Evolutionary conservation across 2,888 invertebrate species (phyloP).

Genomic region (Congeria kusceri): DNA sequence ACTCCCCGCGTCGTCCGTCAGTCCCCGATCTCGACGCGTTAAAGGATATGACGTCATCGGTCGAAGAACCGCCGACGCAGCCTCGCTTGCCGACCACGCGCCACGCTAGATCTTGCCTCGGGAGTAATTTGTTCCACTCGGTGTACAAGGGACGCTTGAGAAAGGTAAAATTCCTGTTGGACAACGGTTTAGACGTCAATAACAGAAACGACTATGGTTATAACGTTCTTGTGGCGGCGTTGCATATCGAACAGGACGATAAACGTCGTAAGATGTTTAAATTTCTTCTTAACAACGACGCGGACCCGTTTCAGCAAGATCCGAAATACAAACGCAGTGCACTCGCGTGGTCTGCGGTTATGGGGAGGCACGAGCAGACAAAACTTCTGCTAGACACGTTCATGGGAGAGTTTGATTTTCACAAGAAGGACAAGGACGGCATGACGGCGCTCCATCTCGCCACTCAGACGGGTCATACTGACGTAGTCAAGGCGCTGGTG

Average conservation of each 20-base stretch:
- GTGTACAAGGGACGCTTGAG: slow-evolving; percentile 69
- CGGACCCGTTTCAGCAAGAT: slow-evolving; percentile 71
- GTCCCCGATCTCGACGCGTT: slow-evolving; percentile 25
- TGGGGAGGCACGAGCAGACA: slow-evolving; percentile 72
- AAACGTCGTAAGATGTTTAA: slow-evolving; percentile 76
- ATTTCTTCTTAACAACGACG: slow-evolving; percentile 73
- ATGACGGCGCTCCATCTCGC: slow-evolving; percentile 81
- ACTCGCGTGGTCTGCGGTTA: slow-evolving; percentile 76
- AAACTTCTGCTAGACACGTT: slow-evolving; percentile 70
- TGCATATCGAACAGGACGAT: slow-evolving; percentile 74
- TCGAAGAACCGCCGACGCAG: slow-evolving; percentile 8
- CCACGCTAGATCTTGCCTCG: slow-evolving; percentile 61
- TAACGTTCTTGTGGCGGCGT: slow-evolving; percentile 75
- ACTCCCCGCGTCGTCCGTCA: slow-evolving; percentile 12
- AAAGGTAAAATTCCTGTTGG: slow-evolving; percentile 72
- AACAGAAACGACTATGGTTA: slow-evolving; percentile 76
- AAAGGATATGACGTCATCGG: slow-evolving; percentile 17
- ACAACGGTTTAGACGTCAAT: slow-evolving; percentile 72
- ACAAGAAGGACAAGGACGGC: slow-evolving; percentile 76
- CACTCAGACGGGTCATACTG: slow-evolving; percentile 69
- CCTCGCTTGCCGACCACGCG: slow-evolving; percentile 43
- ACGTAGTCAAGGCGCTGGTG: slow-evolving; percentile 71
- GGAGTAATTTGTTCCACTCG: slow-evolving; percentile 70
- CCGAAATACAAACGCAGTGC: slow-evolving; percentile 68
- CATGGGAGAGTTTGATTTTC: slow-evolving; percentile 78